phyloP scores from a whole-genome alignment of 2,888 invertebrate species.

The Cyclophora albipunctata region DNA sequence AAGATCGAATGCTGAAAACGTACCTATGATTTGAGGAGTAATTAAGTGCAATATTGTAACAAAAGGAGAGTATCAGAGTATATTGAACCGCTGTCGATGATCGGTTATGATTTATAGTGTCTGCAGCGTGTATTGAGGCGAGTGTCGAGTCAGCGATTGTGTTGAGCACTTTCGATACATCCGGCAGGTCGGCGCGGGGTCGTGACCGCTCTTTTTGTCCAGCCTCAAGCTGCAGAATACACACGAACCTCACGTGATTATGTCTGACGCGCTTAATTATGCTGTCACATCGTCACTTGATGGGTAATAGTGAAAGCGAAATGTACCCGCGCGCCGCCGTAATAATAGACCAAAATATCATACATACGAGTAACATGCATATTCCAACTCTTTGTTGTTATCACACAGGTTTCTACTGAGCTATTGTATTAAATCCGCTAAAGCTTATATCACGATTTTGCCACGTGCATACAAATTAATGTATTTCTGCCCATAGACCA shows the following conservation, averaged over 20 bases:
- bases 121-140: too few species aligned
- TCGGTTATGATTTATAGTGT: too few species aligned
- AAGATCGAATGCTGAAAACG: slow-evolving; percentile 9
- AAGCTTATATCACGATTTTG: slow-evolving; percentile 27
- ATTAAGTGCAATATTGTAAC: too few species aligned
- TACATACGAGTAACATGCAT: too few species aligned
- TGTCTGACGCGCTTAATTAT: slow-evolving; percentile 71
- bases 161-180: slow-evolving; percentile 67
- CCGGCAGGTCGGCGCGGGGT: slow-evolving; percentile 63
- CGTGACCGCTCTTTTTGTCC: slow-evolving; percentile 67
- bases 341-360: slow-evolving; percentile 45
- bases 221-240: slow-evolving; percentile 35
- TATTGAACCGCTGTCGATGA: too few species aligned
- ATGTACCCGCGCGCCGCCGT: slow-evolving; percentile 33
- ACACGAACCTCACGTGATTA: slow-evolving; percentile 63
- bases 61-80: too few species aligned
- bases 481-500: slow-evolving; percentile 22
- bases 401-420: slow-evolving; percentile 16
- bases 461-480: slow-evolving; percentile 30
- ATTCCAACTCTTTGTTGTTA: slow-evolving; percentile 19
- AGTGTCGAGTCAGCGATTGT: slow-evolving; percentile 24
- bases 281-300: slow-evolving; percentile 70
- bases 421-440: slow-evolving; percentile 14
- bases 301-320: slow-evolving; percentile 67
- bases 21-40: not conserved